Base-by-base conservation (phyloP, 2,888 invertebrate genomes). In the Miltochrista miniata region DNA sequence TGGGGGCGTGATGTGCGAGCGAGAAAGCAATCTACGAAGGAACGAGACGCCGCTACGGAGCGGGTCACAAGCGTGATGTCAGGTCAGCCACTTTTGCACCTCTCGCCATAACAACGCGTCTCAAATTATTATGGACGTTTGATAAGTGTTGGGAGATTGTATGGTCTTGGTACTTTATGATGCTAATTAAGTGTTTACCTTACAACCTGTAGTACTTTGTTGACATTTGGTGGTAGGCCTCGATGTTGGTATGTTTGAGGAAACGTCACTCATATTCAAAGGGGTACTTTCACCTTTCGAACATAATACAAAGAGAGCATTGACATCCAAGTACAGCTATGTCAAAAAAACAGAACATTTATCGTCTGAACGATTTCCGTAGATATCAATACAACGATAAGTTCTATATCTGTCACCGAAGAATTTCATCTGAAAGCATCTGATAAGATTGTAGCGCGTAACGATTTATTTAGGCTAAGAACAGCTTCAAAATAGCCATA, bases 41-140 rank as follows among this genome's bases (percentile, higher is more conserved):
- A 89, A 67, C 60, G 81, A 68, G 87, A 87, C 62, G 77, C 57
- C 61, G 61, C 69, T 66, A 72, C 68, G 66, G 72, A 74, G 79
- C 85, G 90, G 93, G 92, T 92, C 92, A 90, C 87, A 85, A 79
- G 87, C 92, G 93, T 92, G 92, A 92, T 92, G 91, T 90, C 88
- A 92, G 92, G 91, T 91, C 90, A 92, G 90, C 90, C 92, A 90
- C 91, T 91, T 91, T 92, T 92, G 92, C 89, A 92, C 92, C 92
- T 92, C 92, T 92, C 92, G 85, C 87, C 84, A 86, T 90, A 91
- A 92, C 92, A 90, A 91, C 90, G 90, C 89, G 90, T 90, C 89
- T 92, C 90, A 92, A 92, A 92, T 92, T 92, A 90, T 92, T 92
- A 91, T 90, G 88, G 91, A 90, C 88, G 90, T 87, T 87, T 90